Evolutionary conservation across 2,797 vertebrate genomes (phyloP).

Genomic region (Phrynocephalus forsythii): DNA sequence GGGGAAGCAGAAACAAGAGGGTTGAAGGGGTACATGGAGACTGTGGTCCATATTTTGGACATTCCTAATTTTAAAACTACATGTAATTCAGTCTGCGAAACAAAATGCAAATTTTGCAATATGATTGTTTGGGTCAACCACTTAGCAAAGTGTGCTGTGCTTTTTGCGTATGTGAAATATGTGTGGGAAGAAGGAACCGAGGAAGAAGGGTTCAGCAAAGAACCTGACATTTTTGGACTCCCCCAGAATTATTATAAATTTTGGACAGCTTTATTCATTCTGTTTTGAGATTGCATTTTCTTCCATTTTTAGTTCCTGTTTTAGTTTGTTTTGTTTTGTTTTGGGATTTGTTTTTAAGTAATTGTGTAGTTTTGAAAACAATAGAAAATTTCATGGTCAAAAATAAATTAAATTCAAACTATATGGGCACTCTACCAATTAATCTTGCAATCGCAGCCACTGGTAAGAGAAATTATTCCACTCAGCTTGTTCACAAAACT

Average conservation of each 20-base stretch:
- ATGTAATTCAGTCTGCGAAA: background rate
- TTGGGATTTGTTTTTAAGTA: background rate
- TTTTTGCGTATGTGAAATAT: background rate
- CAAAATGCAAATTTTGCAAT: background rate
- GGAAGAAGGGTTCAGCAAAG: background rate
- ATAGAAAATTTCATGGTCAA: background rate
- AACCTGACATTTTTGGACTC: background rate
- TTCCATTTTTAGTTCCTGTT: background rate
- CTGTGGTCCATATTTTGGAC: background rate
- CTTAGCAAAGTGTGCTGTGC: background rate
- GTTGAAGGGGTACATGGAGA: background rate
- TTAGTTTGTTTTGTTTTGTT: background rate
- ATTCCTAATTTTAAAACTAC: background rate
- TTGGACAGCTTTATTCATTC: background rate
- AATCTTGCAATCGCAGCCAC: background rate
- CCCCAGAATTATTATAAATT: background rate
- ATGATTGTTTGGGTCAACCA: conserved; percentile 9
- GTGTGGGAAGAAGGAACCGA: background rate
- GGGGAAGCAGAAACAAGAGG: background rate
- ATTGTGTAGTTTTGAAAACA: background rate
- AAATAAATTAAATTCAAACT: background rate
- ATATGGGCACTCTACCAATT: background rate
- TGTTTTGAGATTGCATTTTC: background rate
- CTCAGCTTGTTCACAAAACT: background rate
- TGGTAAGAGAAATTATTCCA: background rate